Evolutionary conservation across 2,888 invertebrate species (phyloP).

Genomic region (Cremastinae sp.): DNA sequence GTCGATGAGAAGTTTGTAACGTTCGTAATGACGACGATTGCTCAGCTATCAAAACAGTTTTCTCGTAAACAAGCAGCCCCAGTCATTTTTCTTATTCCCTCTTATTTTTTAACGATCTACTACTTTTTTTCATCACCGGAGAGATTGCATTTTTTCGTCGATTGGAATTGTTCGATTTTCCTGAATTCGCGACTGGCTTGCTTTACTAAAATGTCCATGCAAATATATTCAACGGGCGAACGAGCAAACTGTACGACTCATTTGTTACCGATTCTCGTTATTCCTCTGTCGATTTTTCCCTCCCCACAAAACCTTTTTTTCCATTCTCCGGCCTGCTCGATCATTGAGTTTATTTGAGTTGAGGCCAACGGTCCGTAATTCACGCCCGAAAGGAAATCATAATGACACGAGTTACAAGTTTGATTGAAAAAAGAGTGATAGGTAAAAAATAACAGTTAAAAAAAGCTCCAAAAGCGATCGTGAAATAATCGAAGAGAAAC

Average conservation of each 20-base stretch:
- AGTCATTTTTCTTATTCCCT: not conserved
- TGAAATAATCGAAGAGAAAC: too few relatives aligned
- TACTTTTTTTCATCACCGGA: not conserved
- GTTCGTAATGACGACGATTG: constrained; percentile 18
- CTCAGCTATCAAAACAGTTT: constrained; percentile 10
- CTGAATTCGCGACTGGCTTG: not conserved
- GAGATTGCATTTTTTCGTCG: not conserved
- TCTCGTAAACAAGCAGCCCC: not conserved
- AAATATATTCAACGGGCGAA: too few relatives aligned
- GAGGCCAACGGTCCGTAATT: constrained; percentile 52
- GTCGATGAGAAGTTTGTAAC: constrained; percentile 4
- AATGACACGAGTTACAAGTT: constrained; percentile 26
- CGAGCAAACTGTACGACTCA: too few relatives aligned
- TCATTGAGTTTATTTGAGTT: too few relatives aligned
- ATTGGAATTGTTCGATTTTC: not conserved
- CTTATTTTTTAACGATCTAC: constrained; percentile 8
- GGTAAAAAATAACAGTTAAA: not conserved
- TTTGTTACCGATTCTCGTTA: too few relatives aligned
- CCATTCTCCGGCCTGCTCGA: too few relatives aligned
- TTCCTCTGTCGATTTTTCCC: too few relatives aligned
- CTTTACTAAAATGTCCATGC: too few relatives aligned
- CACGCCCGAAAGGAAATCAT: constrained; percentile 47
- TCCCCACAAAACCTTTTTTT: too few relatives aligned
- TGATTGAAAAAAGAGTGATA: constrained; percentile 6
- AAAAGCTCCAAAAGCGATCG: too few relatives aligned